These are phyloP conservation scores for Hesperophylax magnus DNA, from an alignment of 1,140 invertebrate species.

Conservation along the genomic window DNA sequence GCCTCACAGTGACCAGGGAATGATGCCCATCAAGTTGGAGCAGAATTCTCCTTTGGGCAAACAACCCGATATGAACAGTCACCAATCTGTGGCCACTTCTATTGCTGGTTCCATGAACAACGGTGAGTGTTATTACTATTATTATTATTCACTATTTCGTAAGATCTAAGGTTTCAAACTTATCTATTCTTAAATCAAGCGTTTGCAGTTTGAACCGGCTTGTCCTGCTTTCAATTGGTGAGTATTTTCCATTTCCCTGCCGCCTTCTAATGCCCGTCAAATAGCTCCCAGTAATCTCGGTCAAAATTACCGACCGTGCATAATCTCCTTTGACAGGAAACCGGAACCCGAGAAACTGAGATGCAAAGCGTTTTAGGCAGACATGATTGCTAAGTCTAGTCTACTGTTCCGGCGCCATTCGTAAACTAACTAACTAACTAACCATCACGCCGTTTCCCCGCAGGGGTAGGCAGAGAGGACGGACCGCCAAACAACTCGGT, in stretches of 20 bases:
- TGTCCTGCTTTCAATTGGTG: neutral
- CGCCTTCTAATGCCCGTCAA: too few relatives aligned
- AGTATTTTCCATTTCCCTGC: too few relatives aligned
- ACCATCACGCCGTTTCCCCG: too few relatives aligned
- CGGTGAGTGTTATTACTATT: slow-evolving; percentile 59
- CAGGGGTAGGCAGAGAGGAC: too few relatives aligned
- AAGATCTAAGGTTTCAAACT: too few relatives aligned
- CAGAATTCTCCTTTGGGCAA: slow-evolving; percentile 66
- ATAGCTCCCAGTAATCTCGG: too few relatives aligned
- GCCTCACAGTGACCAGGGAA: slow-evolving; percentile 55
- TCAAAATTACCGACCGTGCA: slow-evolving; percentile 15
- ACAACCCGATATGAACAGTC: slow-evolving; percentile 33
- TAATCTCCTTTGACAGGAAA: neutral
- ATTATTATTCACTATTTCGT: neutral
- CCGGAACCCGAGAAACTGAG: slow-evolving; percentile 13
- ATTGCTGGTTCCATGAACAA: slow-evolving; percentile 65
- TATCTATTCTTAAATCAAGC: too few relatives aligned
- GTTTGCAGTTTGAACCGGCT: too few relatives aligned
- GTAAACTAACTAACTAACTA: too few relatives aligned
- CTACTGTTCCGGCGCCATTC: too few relatives aligned
- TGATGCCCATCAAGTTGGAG: slow-evolving; percentile 59
- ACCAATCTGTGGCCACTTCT: slow-evolving; percentile 59
- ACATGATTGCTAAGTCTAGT: too few relatives aligned
- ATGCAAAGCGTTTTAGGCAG: slow-evolving; percentile 24
- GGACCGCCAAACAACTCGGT: too few relatives aligned